Conservation (phyloP, 2,888 invertebrate species). For the Plebejus anna region DNA sequence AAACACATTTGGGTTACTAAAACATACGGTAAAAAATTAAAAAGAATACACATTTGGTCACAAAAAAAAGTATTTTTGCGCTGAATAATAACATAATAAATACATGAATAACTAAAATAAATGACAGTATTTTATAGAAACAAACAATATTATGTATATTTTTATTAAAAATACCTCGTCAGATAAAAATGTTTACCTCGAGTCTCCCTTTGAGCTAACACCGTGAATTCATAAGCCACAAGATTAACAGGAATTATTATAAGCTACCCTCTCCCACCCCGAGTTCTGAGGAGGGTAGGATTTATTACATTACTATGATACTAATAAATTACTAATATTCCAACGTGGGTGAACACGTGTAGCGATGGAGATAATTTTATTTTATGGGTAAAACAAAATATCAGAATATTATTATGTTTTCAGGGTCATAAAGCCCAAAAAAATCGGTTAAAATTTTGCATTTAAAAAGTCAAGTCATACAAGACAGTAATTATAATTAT, state of each 20-base stretch:
- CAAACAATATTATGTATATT: background rate
- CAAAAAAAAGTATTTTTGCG: too few species aligned
- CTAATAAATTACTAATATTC: constrained; percentile 17
- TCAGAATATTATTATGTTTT: background rate
- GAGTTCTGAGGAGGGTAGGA: constrained; percentile 17
- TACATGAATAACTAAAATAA: too few species aligned
- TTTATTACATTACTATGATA: constrained; percentile 22
- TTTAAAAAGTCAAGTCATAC: too few species aligned
- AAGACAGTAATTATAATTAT: too few species aligned
- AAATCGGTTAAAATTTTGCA: too few species aligned
- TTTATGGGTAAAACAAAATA: background rate
- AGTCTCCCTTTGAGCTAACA: background rate
- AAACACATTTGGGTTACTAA: too few species aligned
- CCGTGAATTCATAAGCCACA: constrained; percentile 11
- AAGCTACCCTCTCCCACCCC: constrained; percentile 4
- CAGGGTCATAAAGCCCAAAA: too few species aligned
- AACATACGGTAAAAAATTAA: too few species aligned
- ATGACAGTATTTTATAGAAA: background rate
- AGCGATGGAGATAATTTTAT: background rate
- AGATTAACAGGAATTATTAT: constrained; percentile 25
- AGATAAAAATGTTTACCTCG: background rate
- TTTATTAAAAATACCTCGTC: background rate
- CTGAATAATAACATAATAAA: too few species aligned
- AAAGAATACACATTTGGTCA: too few species aligned
- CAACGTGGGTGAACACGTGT: background rate